Conservation (phyloP, 2,797 vertebrate genomes). For the Rhynchonycteris naso region DNA sequence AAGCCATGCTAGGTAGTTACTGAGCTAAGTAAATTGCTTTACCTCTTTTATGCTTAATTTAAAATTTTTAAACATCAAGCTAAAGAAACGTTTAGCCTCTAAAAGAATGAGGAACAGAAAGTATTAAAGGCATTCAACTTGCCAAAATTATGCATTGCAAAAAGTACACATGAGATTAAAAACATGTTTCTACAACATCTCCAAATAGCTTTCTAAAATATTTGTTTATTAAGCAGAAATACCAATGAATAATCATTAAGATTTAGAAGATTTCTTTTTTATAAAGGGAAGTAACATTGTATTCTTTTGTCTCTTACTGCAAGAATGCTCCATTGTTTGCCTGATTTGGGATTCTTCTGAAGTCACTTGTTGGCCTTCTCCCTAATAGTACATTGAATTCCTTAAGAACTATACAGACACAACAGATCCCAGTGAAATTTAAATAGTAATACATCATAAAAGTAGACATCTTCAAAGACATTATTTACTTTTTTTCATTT, state of each 20-base stretch:
- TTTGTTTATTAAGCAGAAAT: background rate
- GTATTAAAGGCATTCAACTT: background rate
- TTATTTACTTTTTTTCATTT: background rate
- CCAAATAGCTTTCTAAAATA: background rate
- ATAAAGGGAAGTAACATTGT: background rate
- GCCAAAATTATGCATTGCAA: conserved; percentile 6
- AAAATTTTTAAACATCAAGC: background rate
- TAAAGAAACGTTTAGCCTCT: background rate
- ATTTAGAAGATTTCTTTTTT: background rate
- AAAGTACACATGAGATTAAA: background rate
- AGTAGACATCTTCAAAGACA: background rate
- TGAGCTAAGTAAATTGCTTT: background rate
- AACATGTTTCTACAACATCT: background rate
- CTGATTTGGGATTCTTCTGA: background rate
- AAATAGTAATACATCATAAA: background rate
- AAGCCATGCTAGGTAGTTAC: background rate
- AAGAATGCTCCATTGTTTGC: background rate
- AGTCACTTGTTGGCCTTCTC: background rate
- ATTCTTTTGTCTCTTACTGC: background rate
- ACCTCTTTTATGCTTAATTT: background rate
- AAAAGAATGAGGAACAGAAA: background rate
- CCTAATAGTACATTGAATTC: background rate
- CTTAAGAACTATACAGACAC: background rate
- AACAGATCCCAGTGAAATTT: background rate
- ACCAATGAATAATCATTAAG: conserved; percentile 4